A percentile compares a stretch with the other conserved stretches of the same genome.
These are phyloP conservation scores for Brachionus plicatilis DNA, from an alignment of 1,140 invertebrate species.

Conservation along the genomic window DNA sequence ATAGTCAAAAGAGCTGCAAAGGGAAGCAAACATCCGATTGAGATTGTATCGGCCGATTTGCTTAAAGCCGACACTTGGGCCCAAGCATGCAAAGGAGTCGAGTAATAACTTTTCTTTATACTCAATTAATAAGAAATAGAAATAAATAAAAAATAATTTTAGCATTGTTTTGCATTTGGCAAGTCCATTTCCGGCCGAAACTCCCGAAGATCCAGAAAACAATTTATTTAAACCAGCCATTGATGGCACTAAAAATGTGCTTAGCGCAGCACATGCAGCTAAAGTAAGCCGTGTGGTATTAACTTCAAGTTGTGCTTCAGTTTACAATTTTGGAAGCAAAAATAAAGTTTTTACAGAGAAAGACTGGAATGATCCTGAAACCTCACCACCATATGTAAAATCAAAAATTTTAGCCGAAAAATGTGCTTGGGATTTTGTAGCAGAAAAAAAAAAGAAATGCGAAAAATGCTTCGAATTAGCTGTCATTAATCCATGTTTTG, in stretches of 20 bases:
- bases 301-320: constrained; percentile 59
- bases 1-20: constrained; percentile 53
- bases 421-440: constrained; percentile 61
- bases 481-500: constrained; percentile 59
- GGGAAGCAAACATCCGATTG: constrained; percentile 54
- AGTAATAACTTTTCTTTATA: neutral
- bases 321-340: constrained; percentile 53
- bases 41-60: constrained; percentile 55
- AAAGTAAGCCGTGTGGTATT: constrained; percentile 60
- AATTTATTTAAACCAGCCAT: constrained; percentile 59
- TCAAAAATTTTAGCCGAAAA: constrained; percentile 61
- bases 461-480: constrained; percentile 56
- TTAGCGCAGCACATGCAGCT: constrained; percentile 58
- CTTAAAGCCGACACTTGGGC: constrained; percentile 52
- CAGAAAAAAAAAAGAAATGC: constrained; percentile 46
- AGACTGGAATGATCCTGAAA: constrained; percentile 57
- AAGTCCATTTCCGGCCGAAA: constrained; percentile 58
- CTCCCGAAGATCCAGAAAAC: constrained; percentile 52
- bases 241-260: constrained; percentile 60
- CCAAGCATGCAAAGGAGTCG: constrained; percentile 57
- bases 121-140: neutral
- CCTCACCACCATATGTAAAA: constrained; percentile 53
- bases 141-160: neutral
- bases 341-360: constrained; percentile 57
- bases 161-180: constrained; percentile 59